phyloP scores from a whole-genome alignment of 2,113 vertebrate genomes.

The Peromyscus leucopus region DNA sequence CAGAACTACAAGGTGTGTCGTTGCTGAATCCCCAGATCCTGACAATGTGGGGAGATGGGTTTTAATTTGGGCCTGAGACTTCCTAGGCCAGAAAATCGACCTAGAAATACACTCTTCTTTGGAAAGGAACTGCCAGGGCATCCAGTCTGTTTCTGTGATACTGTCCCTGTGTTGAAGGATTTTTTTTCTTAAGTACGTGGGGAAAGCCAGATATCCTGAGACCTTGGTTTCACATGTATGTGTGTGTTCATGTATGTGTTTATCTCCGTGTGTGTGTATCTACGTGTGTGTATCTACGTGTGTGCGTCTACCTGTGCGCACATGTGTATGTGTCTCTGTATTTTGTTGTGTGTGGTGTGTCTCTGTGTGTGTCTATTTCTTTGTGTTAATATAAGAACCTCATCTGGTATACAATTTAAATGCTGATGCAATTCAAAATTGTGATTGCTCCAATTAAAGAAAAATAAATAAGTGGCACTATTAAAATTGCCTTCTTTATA shows the following conservation, averaged over 20 bases:
- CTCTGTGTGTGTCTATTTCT: background rate
- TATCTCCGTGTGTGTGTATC: background rate
- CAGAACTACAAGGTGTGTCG: conserved; percentile 32
- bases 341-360: background rate
- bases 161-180: conserved; percentile 14
- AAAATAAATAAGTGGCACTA: background rate
- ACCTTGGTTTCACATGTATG: background rate
- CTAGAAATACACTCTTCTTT: conserved; percentile 13
- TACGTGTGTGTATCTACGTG: no score
- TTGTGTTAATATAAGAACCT: conserved; percentile 43
- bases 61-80: conserved; percentile 26
- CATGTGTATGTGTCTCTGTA: background rate
- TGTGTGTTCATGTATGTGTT: background rate
- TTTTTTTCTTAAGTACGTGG: conserved; percentile 33
- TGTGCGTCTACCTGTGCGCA: background rate
- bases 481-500: conserved; percentile 1
- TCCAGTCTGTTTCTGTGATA: background rate
- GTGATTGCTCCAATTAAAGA: conserved; percentile 41
- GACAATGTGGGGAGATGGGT: conserved; percentile 35
- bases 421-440: conserved; percentile 21
- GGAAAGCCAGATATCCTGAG: conserved; percentile 23
- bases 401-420: conserved; percentile 44
- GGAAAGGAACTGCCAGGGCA: background rate
- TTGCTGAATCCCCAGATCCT: conserved; percentile 46
- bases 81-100: conserved; percentile 34